A percentile compares a stretch with the other conserved stretches of the same genome.
These are phyloP conservation scores for Esox lucius DNA, from an alignment of 2,797 vertebrate genomes.

Conservation along the genomic window DNA sequence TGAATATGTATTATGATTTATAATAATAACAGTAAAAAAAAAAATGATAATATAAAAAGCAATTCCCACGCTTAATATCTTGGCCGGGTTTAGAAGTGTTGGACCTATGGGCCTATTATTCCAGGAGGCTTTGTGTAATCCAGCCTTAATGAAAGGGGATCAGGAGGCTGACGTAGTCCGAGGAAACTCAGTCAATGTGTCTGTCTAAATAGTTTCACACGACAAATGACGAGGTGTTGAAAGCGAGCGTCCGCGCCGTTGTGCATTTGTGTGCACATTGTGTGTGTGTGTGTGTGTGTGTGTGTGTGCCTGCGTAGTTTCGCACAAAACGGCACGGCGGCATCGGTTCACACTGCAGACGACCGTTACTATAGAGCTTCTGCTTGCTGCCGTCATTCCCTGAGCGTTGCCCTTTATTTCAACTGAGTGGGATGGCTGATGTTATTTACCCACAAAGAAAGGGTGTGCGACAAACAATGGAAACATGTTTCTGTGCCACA, in stretches of 20 bases:
- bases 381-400: neutral
- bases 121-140: neutral
- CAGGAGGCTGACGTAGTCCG: neutral
- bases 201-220: neutral
- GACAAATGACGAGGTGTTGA: neutral
- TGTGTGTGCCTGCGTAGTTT: neutral
- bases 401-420: neutral
- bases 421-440: slow-evolving; percentile 16
- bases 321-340: neutral
- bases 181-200: neutral
- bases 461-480: neutral
- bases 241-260: no score
- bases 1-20: neutral
- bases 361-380: neutral
- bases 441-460: neutral
- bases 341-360: neutral
- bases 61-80: no score
- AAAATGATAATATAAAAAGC: no score
- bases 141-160: neutral
- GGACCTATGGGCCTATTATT: neutral
- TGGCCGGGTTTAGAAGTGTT: neutral
- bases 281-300: neutral
- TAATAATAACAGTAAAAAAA: neutral
- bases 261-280: neutral
- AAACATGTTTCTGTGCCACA: neutral